Conservation (phyloP, 2,797 vertebrate species). For the Gorsachius magnificus region DNA sequence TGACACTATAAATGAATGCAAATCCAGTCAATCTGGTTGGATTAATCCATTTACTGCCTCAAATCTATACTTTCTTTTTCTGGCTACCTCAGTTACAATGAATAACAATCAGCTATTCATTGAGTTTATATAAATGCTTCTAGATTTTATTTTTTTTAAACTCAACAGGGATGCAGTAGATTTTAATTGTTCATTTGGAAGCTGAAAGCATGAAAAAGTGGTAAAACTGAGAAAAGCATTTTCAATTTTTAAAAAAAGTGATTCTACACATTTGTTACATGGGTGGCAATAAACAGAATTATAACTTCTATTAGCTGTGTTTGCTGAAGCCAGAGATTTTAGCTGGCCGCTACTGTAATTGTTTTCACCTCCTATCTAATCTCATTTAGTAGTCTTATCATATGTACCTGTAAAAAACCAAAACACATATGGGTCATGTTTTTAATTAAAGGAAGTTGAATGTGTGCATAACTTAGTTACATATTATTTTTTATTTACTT, state of each 20-base stretch:
- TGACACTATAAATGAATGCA: constrained; percentile 36
- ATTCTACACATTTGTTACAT: neutral
- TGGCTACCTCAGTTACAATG: neutral
- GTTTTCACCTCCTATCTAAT: neutral
- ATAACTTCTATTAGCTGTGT: neutral
- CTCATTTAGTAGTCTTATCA: neutral
- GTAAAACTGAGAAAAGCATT: neutral
- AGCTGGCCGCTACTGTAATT: neutral
- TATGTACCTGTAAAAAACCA: neutral
- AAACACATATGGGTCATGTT: neutral
- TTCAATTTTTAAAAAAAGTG: neutral
- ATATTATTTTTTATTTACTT: neutral
- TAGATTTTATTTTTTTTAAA: neutral
- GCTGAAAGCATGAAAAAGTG: neutral
- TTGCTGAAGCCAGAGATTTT: neutral
- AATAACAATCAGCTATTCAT: neutral
- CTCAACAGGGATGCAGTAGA: neutral
- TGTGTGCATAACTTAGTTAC: neutral
- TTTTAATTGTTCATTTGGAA: neutral
- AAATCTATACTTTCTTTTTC: neutral
- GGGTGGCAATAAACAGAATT: neutral
- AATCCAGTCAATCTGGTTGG: neutral
- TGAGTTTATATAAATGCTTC: neutral
- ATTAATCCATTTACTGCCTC: constrained; percentile 40
- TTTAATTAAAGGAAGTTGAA: neutral